These are phyloP conservation scores for Stramonita haemastoma DNA, from an alignment of 2,888 invertebrate species.

Conservation along the genomic window DNA sequence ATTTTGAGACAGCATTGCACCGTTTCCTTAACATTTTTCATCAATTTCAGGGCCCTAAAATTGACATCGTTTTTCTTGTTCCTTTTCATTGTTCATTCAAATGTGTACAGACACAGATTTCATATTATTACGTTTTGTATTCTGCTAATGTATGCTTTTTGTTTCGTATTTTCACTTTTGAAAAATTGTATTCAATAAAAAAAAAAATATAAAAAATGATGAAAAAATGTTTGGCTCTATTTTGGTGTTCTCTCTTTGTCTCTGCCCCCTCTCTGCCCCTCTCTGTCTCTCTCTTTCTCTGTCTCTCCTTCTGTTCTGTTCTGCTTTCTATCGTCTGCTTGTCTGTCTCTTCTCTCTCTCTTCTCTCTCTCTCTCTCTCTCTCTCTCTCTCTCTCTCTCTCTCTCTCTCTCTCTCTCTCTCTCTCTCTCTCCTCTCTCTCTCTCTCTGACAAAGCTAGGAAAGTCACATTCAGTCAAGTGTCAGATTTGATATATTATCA, in stretches of 20 bases:
- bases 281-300: background rate
- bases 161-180: background rate
- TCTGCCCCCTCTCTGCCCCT: background rate
- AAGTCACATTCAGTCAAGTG: no score
- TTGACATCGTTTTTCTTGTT: background rate
- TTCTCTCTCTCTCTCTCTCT: background rate
- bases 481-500: no score
- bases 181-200: background rate
- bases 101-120: background rate
- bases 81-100: background rate
- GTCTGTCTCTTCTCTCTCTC: background rate
- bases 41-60: background rate
- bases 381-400: background rate
- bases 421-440: background rate
- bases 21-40: background rate
- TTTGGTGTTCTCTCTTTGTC: no score
- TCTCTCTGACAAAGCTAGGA: no score
- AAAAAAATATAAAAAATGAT: background rate
- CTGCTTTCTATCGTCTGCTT: no score
- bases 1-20: no score
- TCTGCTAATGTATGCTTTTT: background rate
- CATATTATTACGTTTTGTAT: background rate
- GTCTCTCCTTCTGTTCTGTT: background rate
- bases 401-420: background rate
- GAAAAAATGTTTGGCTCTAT: background rate